Evolutionary conservation across 2,113 vertebrate genomes (phyloP), one percentile per base, ranked within the genome.

Genomic region (Silurus asotus): DNA sequence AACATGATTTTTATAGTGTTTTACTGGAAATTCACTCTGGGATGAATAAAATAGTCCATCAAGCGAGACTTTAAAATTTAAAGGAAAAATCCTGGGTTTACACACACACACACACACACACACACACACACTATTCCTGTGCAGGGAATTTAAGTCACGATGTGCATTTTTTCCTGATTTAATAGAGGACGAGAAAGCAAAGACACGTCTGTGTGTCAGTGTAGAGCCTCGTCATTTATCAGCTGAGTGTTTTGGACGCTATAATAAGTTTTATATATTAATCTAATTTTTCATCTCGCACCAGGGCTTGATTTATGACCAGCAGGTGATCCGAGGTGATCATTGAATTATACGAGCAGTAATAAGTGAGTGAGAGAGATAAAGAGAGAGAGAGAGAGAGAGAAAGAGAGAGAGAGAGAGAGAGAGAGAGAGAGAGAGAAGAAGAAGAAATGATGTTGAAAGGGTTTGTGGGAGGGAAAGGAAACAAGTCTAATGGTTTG

Each of bases 251-350:
- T 97, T 97, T 96, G 94, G 96, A 96, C 95, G 96, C 95, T 96
- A 96, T 97, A 96, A 97, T 96, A 97, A 96, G 96, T 97, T 97
- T 97, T 94, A 95, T 96, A 96, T 97, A 97, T 97, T 97, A 97
- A 97, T 97, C 96, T 95, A 95, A 97, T 96, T 97, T 96, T 97
- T 97, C 96, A 97, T 97, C 95, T 94, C 94, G 93, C 95, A 95
- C 95, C 96, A 93, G 90, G 93, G 58, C 37, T 92, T 94, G 95
- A 97, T 97, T 97, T 96, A 97, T 97, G 96, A 95, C 96, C 96
- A 96, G 96, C 94, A 94, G 93, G 93, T 96, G 96, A 96, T 96
- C 96, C 96, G 96, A 97, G 96, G 96, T 96, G 96, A 97, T 97
- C 96, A 97, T 96, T 96, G 95, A 97, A 96, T 96, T 96, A 97